Percentiles rank a stretch among this genome's conserved stretches.
Evolutionary conservation across 2,888 invertebrate genomes (phyloP).

Genomic region (Cheilosia vulpina): DNA sequence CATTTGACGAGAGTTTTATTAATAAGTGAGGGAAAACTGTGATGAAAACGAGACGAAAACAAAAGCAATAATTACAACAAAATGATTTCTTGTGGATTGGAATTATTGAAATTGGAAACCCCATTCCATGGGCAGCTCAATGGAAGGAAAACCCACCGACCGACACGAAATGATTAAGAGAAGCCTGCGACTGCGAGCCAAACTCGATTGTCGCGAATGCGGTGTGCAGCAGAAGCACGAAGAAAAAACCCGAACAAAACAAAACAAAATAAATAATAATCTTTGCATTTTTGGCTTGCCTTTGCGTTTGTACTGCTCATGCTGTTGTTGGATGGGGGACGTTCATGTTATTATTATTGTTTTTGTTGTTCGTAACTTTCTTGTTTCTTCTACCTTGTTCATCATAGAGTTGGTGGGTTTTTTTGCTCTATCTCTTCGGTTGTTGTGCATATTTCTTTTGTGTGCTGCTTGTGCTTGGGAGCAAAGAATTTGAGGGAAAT

Average conservation of each 20-base stretch:
- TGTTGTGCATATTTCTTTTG: constrained; percentile 21
- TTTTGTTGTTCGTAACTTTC: constrained; percentile 58
- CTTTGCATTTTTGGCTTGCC: background rate
- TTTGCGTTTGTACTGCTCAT: background rate
- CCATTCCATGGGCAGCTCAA: no score
- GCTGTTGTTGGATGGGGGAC: constrained; percentile 12
- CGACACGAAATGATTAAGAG: background rate
- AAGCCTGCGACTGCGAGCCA: background rate
- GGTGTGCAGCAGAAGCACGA: constrained; percentile 40
- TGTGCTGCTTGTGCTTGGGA: constrained; percentile 5
- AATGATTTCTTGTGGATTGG: background rate
- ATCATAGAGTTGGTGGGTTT: constrained; percentile 4
- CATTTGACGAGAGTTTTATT: no score
- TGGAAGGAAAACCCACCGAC: background rate
- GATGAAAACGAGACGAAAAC: constrained; percentile 47
- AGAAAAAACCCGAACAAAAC: constrained; percentile 67
- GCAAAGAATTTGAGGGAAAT: constrained; percentile 67
- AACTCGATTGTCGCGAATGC: constrained; percentile 50
- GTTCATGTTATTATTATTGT: constrained; percentile 60
- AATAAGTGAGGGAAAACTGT: background rate
- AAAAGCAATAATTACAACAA: constrained; percentile 46
- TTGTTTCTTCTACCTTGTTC: constrained; percentile 19
- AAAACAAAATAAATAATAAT: constrained; percentile 61
- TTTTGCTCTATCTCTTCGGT: constrained; percentile 10
- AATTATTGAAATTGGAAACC: background rate